These are phyloP conservation scores for Sporophila hypoxantha DNA, from an alignment of 2,113 vertebrate genomes.

Conservation along the genomic window DNA sequence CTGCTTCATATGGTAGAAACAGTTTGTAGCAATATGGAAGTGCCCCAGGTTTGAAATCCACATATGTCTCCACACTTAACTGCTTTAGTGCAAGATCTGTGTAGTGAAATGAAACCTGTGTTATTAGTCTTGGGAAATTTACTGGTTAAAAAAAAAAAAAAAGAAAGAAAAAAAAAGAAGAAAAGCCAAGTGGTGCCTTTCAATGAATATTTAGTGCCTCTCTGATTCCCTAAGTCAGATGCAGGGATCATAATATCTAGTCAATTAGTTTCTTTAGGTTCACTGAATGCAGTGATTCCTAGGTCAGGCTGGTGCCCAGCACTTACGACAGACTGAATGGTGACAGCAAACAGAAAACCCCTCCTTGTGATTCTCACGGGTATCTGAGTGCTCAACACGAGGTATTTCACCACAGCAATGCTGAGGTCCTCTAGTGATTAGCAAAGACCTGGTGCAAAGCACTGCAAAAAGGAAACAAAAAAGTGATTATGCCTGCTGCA, in stretches of 20 bases:
- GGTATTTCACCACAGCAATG: background rate
- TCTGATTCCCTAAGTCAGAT: background rate
- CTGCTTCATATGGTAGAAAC: background rate
- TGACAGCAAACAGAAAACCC: background rate
- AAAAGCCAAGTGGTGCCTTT: background rate
- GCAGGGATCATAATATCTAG: background rate
- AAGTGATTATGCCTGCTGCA: background rate
- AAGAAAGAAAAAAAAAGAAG: background rate
- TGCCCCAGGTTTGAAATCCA: background rate
- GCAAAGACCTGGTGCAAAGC: background rate
- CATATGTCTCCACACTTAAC: background rate
- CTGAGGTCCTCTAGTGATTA: background rate
- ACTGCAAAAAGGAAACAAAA: background rate
- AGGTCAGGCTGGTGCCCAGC: background rate
- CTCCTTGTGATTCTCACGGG: background rate
- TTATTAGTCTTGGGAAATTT: background rate
- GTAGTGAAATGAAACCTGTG: background rate
- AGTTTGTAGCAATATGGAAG: background rate
- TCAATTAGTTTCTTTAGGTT: background rate
- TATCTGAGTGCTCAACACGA: background rate
- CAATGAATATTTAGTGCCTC: background rate
- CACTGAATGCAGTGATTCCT: background rate
- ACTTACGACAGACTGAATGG: background rate
- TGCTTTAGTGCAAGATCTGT: background rate
- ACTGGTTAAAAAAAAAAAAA: background rate